Conservation (phyloP, 2,113 vertebrate genomes). For the Tetrao urogallus region DNA sequence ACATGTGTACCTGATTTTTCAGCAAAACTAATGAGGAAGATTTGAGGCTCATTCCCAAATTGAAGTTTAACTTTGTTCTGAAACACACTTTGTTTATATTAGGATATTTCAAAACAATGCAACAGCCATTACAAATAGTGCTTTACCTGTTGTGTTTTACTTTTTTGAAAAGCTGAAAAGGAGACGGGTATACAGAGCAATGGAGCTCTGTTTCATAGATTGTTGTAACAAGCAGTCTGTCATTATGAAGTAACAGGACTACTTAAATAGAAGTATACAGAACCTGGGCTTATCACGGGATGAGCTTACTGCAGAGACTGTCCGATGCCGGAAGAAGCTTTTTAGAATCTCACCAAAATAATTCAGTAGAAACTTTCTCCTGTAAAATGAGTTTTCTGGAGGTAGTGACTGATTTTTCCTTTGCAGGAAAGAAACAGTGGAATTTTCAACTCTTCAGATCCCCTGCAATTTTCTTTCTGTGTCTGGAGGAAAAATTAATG, state of each 20-base stretch:
- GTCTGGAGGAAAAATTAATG: not conserved
- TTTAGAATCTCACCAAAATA: not conserved
- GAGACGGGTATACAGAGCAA: accelerated
- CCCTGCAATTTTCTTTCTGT: not conserved
- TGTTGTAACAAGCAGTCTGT: not conserved
- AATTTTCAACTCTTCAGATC: not conserved
- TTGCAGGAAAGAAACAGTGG: not conserved
- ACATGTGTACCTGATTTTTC: not conserved
- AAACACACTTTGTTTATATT: not conserved
- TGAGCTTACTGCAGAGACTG: not conserved
- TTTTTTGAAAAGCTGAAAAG: not conserved
- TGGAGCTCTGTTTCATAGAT: not conserved
- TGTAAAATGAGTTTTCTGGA: not conserved
- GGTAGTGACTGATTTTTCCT: not conserved
- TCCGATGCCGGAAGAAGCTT: not conserved
- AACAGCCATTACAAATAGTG: not conserved
- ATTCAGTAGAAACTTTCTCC: not conserved
- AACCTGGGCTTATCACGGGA: not conserved
- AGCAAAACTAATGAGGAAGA: not conserved
- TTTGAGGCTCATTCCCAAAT: not conserved
- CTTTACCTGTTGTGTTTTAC: not conserved
- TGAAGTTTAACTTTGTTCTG: not conserved
- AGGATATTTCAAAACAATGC: not conserved
- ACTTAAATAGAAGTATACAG: not conserved
- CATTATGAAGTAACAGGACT: not conserved